phyloP scores from a whole-genome alignment of 2,113 vertebrate species.

The Ochotona curzoniae region DNA sequence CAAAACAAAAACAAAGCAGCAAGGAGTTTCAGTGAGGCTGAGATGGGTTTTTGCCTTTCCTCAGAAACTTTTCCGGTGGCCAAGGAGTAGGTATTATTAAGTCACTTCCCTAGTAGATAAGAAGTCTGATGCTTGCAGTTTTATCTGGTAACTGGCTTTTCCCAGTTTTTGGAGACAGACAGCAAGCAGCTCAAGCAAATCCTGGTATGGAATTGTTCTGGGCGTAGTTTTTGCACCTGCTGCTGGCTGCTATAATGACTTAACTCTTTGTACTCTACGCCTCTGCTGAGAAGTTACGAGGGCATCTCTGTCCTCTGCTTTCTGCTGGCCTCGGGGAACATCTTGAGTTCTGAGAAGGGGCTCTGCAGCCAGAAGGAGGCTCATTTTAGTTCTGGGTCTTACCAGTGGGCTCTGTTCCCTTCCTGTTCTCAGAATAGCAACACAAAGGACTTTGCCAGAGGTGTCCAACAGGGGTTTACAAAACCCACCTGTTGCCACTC shows the following conservation, averaged over 20 bases:
- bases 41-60: neutral
- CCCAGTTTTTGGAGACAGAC: neutral
- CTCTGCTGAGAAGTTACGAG: neutral
- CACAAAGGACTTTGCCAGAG: neutral
- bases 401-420: neutral
- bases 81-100: neutral
- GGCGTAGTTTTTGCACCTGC: neutral
- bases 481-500: neutral
- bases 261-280: neutral
- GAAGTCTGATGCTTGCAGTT: neutral
- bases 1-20: neutral
- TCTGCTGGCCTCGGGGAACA: neutral
- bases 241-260: neutral
- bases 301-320: neutral
- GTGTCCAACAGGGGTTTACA: neutral
- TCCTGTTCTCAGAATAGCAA: conserved; percentile 7
- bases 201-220: neutral
- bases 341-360: neutral
- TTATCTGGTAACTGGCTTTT: neutral
- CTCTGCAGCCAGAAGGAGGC: neutral
- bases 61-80: neutral
- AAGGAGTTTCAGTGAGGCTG: neutral
- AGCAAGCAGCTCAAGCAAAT: neutral
- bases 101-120: neutral
- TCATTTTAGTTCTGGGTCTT: neutral